Conservation (phyloP, 2,797 vertebrate genomes). For the Gymnothorax reevesii region DNA sequence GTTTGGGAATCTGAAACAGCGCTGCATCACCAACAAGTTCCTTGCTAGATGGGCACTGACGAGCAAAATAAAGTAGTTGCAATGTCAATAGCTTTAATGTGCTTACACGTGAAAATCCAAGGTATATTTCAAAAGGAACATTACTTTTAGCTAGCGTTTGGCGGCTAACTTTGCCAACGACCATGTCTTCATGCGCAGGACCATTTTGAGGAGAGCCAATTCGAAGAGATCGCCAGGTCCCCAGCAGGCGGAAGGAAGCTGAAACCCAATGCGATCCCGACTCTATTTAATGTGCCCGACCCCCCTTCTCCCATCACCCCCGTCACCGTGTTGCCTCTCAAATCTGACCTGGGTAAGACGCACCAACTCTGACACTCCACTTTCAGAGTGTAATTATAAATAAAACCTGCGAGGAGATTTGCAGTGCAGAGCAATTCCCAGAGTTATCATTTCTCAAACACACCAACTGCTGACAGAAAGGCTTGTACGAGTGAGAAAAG, state of each 20-base stretch:
- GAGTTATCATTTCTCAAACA: not conserved
- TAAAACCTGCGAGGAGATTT: not conserved
- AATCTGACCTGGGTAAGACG: slow-evolving; percentile 70
- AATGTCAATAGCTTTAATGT: not conserved
- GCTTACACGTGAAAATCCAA: not conserved
- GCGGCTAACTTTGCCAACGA: slow-evolving; percentile 6
- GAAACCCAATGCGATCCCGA: slow-evolving; percentile 80
- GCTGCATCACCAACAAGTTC: not conserved
- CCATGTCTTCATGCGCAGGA: slow-evolving; percentile 58
- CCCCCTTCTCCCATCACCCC: slow-evolving; percentile 71
- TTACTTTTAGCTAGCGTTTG: not conserved
- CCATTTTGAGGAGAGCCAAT: slow-evolving; percentile 80
- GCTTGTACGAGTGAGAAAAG: not conserved
- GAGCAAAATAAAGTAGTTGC: not conserved
- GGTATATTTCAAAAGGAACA: not conserved
- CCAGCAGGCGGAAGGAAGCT: slow-evolving; percentile 78
- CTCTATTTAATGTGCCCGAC: slow-evolving; percentile 71
- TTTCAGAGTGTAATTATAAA: not conserved
- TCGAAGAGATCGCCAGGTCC: slow-evolving; percentile 78
- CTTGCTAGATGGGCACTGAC: not conserved
- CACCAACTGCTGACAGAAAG: not conserved
- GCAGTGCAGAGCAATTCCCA: not conserved
- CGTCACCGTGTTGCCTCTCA: slow-evolving; percentile 63
- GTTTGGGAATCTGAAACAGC: slow-evolving; percentile 28
- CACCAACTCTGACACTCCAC: not conserved